Base-by-base conservation (phyloP, 2,888 invertebrate genomes). In the Hirtodrosophila trivittata region DNA sequence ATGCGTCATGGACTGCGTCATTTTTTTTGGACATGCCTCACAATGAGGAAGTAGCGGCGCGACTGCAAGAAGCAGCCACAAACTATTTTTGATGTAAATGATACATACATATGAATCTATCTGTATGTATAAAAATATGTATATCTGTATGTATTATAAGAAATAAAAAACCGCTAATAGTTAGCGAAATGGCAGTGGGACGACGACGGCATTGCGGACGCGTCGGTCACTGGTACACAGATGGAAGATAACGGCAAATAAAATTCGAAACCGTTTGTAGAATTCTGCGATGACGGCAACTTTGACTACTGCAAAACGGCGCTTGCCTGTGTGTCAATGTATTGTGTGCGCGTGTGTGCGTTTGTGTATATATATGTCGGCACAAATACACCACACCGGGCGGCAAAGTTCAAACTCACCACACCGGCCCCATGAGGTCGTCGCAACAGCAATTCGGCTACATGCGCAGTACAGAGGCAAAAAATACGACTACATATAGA, bases 341-440 rank as follows among this genome's bases (percentile, higher is more conserved):
- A 30, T 39, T 47, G 32, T 21, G 12, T 28, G 25, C 39, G 30
- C 18, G 26, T 49, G 8, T 30, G 28, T 41, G 30, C 43, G 8
- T 49, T 30, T 43, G n/a, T 26, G 21, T 18, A 38, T 30, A 13
- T 28, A 57, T 32, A 28, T 45, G 41, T 60, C 51, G 14, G 25
- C 18, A 5, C 28, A 69, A 66, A 71, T 35, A 30, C 72, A 72
- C 76, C 72, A 72, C 47, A 72, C 72, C 72, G 72, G 76, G 72
- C 72, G 72, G 72, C 76, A 66, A 72, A 71, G 39, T 18, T 28
- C 37, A 50, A 69, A 81, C 32, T 74, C 70, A 74, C 65, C 87
- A 85, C 82, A 85, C 87, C 80, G 80, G 87, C 82, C 78, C 73
- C 74, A 81, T 68, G 77, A 81, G 77, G 69, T 70, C 75, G 76